Evolutionary conservation across 2,113 vertebrate genomes (phyloP).

Genomic region (Scytalopus superciliaris): DNA sequence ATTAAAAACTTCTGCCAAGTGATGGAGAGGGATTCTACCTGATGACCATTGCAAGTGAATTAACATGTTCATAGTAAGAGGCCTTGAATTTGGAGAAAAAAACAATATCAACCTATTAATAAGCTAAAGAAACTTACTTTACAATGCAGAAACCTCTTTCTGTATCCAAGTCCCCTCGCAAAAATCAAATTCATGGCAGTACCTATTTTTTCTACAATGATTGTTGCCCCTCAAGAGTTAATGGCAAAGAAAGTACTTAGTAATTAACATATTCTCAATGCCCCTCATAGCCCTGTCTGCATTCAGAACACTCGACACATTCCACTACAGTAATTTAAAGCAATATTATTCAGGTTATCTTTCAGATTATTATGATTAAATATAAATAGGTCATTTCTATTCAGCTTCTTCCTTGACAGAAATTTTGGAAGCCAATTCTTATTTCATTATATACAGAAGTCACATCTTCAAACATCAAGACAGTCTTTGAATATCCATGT

Average conservation of each 20-base stretch:
- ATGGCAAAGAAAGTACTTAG: not conserved
- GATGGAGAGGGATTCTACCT: not conserved
- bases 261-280: not conserved
- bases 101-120: not conserved
- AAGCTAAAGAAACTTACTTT: not conserved
- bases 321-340: not conserved
- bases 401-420: not conserved
- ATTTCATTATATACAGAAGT: not conserved
- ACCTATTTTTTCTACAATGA: not conserved
- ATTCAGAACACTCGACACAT: not conserved
- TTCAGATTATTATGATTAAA: constrained; percentile 31
- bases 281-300: not conserved
- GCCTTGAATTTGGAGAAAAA: not conserved
- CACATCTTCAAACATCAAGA: not conserved
- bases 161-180: not conserved
- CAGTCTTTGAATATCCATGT: not conserved
- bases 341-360: not conserved
- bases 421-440: constrained; percentile 23
- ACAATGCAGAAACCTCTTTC: not conserved
- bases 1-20: not conserved
- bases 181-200: not conserved
- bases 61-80: not conserved
- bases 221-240: not conserved
- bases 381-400: constrained; percentile 43
- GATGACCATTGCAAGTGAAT: too few relatives aligned